phyloP scores from a whole-genome alignment of 1,140 invertebrate genomes.

The Drosophila ambigua region DNA sequence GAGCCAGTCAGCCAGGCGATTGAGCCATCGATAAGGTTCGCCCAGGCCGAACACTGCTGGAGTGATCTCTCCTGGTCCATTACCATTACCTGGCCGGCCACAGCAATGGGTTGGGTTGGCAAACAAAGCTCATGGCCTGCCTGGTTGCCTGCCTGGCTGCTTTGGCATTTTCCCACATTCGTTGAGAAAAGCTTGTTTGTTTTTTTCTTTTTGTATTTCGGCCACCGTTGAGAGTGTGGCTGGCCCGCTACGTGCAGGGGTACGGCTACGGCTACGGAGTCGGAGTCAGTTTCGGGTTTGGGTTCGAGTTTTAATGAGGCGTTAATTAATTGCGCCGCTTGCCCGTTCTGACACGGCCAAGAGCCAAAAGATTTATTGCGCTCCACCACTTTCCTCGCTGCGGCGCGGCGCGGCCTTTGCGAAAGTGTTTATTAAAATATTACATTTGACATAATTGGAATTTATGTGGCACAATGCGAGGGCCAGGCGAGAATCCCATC shows the following conservation, averaged over 20 bases:
- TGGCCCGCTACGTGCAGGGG: too few relatives aligned
- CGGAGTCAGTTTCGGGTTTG: slow-evolving; percentile 26
- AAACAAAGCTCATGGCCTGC: slow-evolving; percentile 40
- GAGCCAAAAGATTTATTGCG: slow-evolving; percentile 66
- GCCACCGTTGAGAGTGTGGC: neutral
- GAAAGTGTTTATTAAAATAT: slow-evolving; percentile 84
- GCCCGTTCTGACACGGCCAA: slow-evolving; percentile 64
- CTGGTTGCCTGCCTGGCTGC: slow-evolving; percentile 2
- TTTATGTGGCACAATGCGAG: slow-evolving; percentile 63
- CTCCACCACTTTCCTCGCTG: slow-evolving; percentile 36
- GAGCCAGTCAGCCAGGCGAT: slow-evolving; percentile 55
- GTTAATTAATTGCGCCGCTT: slow-evolving; percentile 81
- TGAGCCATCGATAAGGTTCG: slow-evolving; percentile 71
- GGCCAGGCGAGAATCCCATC: slow-evolving; percentile 28
- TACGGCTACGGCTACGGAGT: neutral
- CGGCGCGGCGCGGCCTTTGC: slow-evolving; percentile 48
- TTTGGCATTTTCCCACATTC: slow-evolving; percentile 67
- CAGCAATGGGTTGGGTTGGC: slow-evolving; percentile 34
- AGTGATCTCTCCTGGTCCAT: slow-evolving; percentile 8
- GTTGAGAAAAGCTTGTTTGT: slow-evolving; percentile 43
- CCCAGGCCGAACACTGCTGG: slow-evolving; percentile 11
- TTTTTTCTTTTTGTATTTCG: slow-evolving; percentile 15
- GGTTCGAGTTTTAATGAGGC: slow-evolving; percentile 76
- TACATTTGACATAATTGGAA: slow-evolving; percentile 84
- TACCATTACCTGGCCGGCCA: slow-evolving; percentile 32